A percentile compares a stretch with the other conserved stretches of the same genome.
phyloP scores from a whole-genome alignment of 2,888 invertebrate genomes.

The Galerucella nymphaeae region DNA sequence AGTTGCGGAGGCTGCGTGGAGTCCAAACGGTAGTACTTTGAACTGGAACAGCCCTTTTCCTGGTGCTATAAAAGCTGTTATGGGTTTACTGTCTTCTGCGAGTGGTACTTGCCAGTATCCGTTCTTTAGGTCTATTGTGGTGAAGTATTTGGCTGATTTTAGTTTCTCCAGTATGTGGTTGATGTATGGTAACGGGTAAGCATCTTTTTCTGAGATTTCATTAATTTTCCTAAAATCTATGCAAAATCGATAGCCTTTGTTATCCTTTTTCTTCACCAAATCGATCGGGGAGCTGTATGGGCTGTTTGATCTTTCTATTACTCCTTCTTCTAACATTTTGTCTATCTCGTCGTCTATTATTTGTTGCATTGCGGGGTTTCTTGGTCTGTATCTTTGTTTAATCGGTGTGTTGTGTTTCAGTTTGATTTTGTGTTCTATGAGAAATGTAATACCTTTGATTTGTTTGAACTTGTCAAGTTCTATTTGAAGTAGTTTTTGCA shows the following conservation, averaged over 20 bases:
- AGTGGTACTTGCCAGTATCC: not conserved
- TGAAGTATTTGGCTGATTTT: not conserved
- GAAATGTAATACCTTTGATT: too few species aligned
- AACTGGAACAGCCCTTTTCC: not conserved
- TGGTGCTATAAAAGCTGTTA: not conserved
- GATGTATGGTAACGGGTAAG: not conserved
- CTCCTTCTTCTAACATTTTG: not conserved
- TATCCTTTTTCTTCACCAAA: not conserved
- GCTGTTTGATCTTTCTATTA: not conserved
- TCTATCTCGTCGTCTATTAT: not conserved
- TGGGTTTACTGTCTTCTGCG: not conserved
- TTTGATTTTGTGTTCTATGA: not conserved
- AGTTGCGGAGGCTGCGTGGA: not conserved
- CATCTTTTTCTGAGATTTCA: not conserved
- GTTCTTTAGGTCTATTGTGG: not conserved
- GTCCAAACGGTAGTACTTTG: not conserved
- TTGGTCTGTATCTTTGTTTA: not conserved
- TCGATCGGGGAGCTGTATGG: not conserved
- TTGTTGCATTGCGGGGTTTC: not conserved
- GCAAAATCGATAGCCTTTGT: not conserved
- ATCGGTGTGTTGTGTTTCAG: not conserved
- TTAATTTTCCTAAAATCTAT: conserved; percentile 1
- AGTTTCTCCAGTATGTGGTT: not conserved
- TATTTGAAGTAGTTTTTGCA: too few species aligned
- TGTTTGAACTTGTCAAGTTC: too few species aligned